Base-by-base conservation (phyloP, 2,888 invertebrate genomes). In the Amphipoea lucens region DNA sequence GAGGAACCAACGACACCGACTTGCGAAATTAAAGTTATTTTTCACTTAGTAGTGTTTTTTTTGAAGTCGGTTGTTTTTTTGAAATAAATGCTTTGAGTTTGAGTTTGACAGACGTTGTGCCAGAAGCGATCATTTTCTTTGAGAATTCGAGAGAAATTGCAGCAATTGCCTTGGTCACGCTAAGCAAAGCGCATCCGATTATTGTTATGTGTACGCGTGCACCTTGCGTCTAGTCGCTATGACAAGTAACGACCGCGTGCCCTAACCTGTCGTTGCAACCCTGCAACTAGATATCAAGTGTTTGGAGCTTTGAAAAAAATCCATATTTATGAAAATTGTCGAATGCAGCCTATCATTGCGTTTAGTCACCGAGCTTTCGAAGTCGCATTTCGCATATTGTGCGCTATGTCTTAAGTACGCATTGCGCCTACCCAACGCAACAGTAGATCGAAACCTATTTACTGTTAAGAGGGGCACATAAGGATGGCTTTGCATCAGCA, bases 401-500 rank as follows among this genome's bases (percentile, higher is more conserved):
- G n/a, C 11, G n/a, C n/a, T 60, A 11, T n/a, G n/a, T n/a, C 11
- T 60, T 60, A 57, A 67, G 73, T 83, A 84, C 84, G 80, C 87
- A 87, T 57, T 84, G 85, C 74, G 87, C 76, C 74, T 78, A 68
- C 51, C 36, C 63, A 65, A 74, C 71, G 68, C 68, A 80, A 69
- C 72, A 69, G 36, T 63, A 73, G 57, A 84, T 83, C 86, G 83
- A 83, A 85, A 70, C 70, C 85, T 77, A 85, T 85, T 83, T 83
- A 80, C 86, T 67, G 76, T 70, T 79, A 85, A 89, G 69, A 23
- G 77, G 85, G 77, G 79, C 80, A 54, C 84, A 76, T 75, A 78
- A 87, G 74, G 79, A 79, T 72, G 74, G 81, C 4, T 84, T 87
- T 81, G 89, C 78, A 85, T 83, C 88, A 89, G 88, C 88, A 83